Base-by-base conservation (phyloP, 1,140 invertebrate species). In the Limonius californicus region DNA sequence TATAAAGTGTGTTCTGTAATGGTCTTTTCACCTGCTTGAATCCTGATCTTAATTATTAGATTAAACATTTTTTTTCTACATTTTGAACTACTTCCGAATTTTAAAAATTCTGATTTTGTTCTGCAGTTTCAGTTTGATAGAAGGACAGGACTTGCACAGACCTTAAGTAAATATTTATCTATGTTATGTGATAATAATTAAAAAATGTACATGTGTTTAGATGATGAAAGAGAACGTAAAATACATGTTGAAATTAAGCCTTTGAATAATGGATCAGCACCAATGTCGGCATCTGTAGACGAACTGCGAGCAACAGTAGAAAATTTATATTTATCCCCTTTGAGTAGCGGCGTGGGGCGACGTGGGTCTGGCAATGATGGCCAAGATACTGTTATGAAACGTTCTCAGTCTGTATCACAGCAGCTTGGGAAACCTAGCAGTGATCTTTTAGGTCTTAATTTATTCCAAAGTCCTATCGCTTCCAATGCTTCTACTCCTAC, bases 201-300 rank as follows among this genome's bases (percentile, higher is more conserved):
- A 9, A 27, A 27, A 9, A 27, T 27, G 9, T 27, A 27, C 23
- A 9, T 27, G 9, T 27, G 9, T 27, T 27, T 67, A 79, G 85
- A 89, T 63, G 92, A 93, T 70, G 93, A 96, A 73, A 84, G 85
- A 59, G 88, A 92, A 70, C 84, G 87, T 61, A 94, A 94, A 77
- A 93, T 98, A 65, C 91, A 92, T 76, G 92, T 98, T 12, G 91
- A 95, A 82, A 98, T 97, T 62, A 97, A 97, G 79, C 95, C 95
- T 2, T 80, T 97, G 3, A 94, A 86, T 74, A 95, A 94, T 79
- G 91, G 91, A 35, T 83, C 86, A 55, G 89, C 86, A 65, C 92
- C 89, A 18, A 91, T 94, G 79, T 94, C 92, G 68, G 93, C 93
- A 11, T 96, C 92, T 76, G 92, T 97, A 6, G 95, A 97, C 80